Percentiles rank a stretch among this genome's conserved stretches.
phyloP scores from a whole-genome alignment of 2,113 vertebrate species.

The Petromus typicus region DNA sequence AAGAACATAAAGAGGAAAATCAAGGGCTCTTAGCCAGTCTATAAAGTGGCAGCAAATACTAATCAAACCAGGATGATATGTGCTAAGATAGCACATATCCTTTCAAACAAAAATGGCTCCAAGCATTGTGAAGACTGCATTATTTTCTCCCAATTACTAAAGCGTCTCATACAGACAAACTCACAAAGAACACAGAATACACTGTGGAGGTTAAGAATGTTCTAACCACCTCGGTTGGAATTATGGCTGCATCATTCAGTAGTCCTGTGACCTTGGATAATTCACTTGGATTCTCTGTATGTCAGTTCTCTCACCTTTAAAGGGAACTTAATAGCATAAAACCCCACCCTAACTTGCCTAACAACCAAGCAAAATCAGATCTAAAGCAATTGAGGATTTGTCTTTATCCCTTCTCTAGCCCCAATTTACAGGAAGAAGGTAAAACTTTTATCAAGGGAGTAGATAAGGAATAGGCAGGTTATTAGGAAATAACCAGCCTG shows the following conservation, averaged over 20 bases:
- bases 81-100: not conserved
- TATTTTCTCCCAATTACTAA: constrained; percentile 15
- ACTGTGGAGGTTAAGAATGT: not conserved
- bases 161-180: not conserved
- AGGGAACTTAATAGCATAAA: constrained; percentile 23
- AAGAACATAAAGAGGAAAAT: not conserved
- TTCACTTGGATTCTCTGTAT: not conserved
- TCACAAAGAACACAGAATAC: not conserved
- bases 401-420: not conserved
- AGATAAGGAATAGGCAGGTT: not conserved
- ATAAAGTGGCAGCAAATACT: constrained; percentile 44
- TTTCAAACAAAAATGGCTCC: constrained; percentile 55
- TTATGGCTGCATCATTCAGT: not conserved
- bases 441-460: not conserved
- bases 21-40: not conserved
- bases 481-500: constrained; percentile 39
- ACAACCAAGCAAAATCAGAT: constrained; percentile 31
- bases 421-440: not conserved
- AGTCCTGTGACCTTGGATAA: not conserved
- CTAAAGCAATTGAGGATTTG: not conserved
- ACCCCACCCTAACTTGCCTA: not conserved
- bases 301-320: constrained; percentile 37
- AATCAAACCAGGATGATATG: constrained; percentile 26
- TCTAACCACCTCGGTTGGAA: not conserved
- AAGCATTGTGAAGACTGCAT: not conserved